These are phyloP conservation scores for Piezodorus guildinii DNA, from an alignment of 1,140 invertebrate species.

Conservation along the genomic window DNA sequence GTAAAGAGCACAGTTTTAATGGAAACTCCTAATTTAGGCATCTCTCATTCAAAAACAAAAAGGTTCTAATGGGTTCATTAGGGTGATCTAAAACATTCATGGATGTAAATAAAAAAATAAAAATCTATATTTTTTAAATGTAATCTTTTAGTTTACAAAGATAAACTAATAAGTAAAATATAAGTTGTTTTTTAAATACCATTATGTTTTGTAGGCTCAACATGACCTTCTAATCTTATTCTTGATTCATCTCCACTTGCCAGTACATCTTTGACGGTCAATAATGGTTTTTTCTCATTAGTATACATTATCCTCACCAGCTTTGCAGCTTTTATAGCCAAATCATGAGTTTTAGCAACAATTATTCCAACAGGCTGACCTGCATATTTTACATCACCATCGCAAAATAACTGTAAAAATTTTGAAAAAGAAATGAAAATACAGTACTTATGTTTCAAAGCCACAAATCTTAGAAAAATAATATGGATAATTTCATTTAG, in stretches of 20 bases:
- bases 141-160: too few species aligned
- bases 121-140: too few species aligned
- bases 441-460: too few species aligned
- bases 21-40: too few species aligned
- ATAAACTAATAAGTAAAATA: too few species aligned
- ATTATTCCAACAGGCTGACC: conserved; percentile 63
- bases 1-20: too few species aligned
- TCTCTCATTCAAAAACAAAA: too few species aligned
- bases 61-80: too few species aligned
- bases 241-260: conserved; percentile 33
- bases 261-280: conserved; percentile 51
- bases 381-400: conserved; percentile 44
- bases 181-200: conserved; percentile 6
- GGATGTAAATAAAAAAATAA: too few species aligned
- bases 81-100: too few species aligned
- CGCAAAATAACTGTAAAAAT: conserved; percentile 37
- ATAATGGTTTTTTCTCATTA: conserved; percentile 40
- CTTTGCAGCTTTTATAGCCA: conserved; percentile 49
- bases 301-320: conserved; percentile 54
- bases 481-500: too few species aligned
- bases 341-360: conserved; percentile 44
- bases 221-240: conserved; percentile 24
- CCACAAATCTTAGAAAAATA: too few species aligned
- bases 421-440: conserved; percentile 6
- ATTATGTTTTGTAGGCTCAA: conserved; percentile 19